A percentile compares a stretch with the other conserved stretches of the same genome.
These are phyloP conservation scores for Listronotus bonariensis DNA, from an alignment of 1,140 invertebrate species.

Conservation along the genomic window DNA sequence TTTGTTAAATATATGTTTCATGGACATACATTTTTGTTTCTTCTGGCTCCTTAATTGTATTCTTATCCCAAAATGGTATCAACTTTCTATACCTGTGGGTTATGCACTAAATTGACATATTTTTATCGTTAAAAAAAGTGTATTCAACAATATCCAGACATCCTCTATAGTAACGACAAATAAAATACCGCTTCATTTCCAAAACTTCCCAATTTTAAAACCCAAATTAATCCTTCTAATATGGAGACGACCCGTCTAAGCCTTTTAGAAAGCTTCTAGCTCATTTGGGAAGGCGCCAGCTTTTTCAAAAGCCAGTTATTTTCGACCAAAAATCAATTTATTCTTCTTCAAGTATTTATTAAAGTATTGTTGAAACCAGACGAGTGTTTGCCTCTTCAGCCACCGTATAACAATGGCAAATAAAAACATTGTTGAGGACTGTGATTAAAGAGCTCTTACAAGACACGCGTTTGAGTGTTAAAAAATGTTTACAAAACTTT, in stretches of 20 bases:
- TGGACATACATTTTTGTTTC: too few species aligned
- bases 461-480: slow-evolving; percentile 13
- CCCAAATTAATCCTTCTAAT: slow-evolving; percentile 24
- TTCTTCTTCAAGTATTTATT: slow-evolving; percentile 38
- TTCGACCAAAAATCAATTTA: slow-evolving; percentile 35
- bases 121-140: too few species aligned
- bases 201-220: slow-evolving; percentile 3
- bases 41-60: too few species aligned
- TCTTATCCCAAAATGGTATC: too few species aligned
- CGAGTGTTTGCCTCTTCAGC: slow-evolving; percentile 39
- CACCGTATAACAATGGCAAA: slow-evolving; percentile 33
- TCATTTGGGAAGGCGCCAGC: slow-evolving; percentile 34
- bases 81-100: too few species aligned
- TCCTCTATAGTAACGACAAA: too few species aligned
- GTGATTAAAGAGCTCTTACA: neutral
- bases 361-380: slow-evolving; percentile 38
- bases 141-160: too few species aligned
- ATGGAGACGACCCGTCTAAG: slow-evolving; percentile 26
- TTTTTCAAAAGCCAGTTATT: slow-evolving; percentile 38
- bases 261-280: slow-evolving; percentile 20
- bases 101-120: too few species aligned
- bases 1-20: too few species aligned
- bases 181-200: slow-evolving; percentile 1
- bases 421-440: slow-evolving; percentile 11
- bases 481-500: too few species aligned